Base-by-base conservation (phyloP, 2,888 invertebrate species). In the Sussaba pulchella region DNA sequence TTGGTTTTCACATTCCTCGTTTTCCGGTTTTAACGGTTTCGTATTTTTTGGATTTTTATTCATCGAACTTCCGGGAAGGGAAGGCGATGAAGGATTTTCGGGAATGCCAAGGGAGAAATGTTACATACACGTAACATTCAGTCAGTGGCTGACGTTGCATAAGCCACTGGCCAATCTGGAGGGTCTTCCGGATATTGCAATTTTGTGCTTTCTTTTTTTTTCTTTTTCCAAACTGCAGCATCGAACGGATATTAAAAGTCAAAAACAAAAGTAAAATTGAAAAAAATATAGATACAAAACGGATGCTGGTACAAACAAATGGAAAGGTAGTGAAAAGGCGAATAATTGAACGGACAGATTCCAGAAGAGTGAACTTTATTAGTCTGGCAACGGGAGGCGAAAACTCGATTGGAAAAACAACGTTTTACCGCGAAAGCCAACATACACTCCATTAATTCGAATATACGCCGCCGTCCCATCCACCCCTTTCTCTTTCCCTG, bases 331-430 rank as follows among this genome's bases (percentile, higher is more conserved):
- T 50, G 47, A 45, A 14, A 36, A 21, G 31, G 47, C 50, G 69
- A 72, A 47, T 79, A 81, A 77, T 81, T 77, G 81, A 77, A 81
- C 77, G 59, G 73, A 69, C 57, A 70, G 77, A 72, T 81, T 81
- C 69, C 73, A 73, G 69, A 45, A 73, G 81, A 81, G 64, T 73
- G 47, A 81, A 77, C 57, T 57, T 57, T 57, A 57, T 57, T 57
- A 57, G 57, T 57, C 57, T 57, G 57, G 36, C 57, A 36, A 26
- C n/a, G 57, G 24, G 61, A 36, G 41, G 14, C 43, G 36, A 36
- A 21, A 61, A 39, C n/a, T n/a, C 5, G 61, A 67, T 47, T 26
- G 19, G 26, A 36, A 52, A 43, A 54, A 26, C 59, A 59, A 81
- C 17, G 26, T 69, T 81, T 77, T 77, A 77, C 64, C 77, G 47